A percentile compares a stretch with the other conserved stretches of the same genome.
Conservation (phyloP, 2,113 vertebrate species). For the Silurus meridionalis region DNA sequence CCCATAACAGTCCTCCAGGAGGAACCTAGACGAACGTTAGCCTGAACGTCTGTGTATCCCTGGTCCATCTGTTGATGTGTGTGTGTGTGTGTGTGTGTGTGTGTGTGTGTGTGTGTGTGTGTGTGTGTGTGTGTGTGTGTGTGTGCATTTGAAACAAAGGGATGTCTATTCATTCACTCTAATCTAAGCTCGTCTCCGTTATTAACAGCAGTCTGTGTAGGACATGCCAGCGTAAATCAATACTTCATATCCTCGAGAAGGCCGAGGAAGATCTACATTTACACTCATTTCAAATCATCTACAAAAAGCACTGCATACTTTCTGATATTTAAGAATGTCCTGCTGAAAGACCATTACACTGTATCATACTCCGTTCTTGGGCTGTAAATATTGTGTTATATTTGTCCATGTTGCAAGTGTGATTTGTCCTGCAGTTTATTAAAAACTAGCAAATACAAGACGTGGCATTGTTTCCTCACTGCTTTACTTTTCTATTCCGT, state of each 20-base stretch:
- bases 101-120: neutral
- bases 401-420: neutral
- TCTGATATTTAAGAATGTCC: constrained; percentile 28
- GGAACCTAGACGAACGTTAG: neutral
- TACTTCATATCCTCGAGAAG: constrained; percentile 34
- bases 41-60: constrained; percentile 7
- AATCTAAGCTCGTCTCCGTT: constrained; percentile 40
- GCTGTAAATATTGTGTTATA: neutral
- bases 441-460: neutral
- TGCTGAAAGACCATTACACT: neutral
- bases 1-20: constrained; percentile 26
- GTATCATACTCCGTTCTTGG: neutral
- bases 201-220: constrained; percentile 38
- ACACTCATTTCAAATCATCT: neutral
- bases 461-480: neutral
- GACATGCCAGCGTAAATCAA: constrained; percentile 41
- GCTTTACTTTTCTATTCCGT: neutral
- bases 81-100: no score
- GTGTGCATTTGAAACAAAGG: neutral
- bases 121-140: neutral
- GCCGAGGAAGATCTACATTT: neutral
- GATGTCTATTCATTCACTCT: constrained; percentile 14
- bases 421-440: neutral
- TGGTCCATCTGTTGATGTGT: neutral
- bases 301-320: neutral